A percentile compares a stretch with the other conserved stretches of the same genome.
Evolutionary conservation across 2,113 vertebrate genomes (phyloP).

Genomic region (Chrysochloris asiatica): DNA sequence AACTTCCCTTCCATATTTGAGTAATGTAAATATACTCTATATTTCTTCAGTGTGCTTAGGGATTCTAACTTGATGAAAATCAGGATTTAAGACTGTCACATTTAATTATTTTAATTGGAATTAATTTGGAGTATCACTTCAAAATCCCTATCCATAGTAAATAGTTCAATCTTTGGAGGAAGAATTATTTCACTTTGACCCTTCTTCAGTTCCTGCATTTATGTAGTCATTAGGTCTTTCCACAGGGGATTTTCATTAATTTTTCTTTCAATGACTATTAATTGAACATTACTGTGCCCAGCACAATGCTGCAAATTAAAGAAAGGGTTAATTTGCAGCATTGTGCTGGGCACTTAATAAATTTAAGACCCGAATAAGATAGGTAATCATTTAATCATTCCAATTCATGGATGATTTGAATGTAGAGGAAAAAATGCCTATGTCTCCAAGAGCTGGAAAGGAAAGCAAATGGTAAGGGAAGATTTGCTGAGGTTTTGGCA

Average conservation of each 20-base stretch:
- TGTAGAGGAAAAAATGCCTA: background rate
- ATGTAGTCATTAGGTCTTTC: rapidly evolving
- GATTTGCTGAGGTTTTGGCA: rapidly evolving
- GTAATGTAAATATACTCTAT: background rate
- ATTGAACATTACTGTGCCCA: rapidly evolving
- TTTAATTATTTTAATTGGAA: background rate
- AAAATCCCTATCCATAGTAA: rapidly evolving
- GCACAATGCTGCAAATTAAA: rapidly evolving
- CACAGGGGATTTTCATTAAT: rapidly evolving
- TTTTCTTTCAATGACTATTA: background rate
- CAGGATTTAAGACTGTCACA: background rate
- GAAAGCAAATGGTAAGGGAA: rapidly evolving
- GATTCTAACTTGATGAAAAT: background rate
- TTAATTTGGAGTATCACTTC: rapidly evolving
- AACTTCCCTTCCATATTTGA: background rate
- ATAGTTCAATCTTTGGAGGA: rapidly evolving
- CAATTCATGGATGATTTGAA: rapidly evolving
- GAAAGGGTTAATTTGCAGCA: rapidly evolving
- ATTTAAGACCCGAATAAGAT: rapidly evolving
- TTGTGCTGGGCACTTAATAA: background rate
- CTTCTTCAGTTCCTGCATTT: background rate
- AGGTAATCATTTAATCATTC: rapidly evolving
- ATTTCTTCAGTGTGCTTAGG: background rate
- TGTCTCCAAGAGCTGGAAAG: background rate
- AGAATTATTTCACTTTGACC: rapidly evolving